Conservation (phyloP, 1,140 invertebrate species). For the Diprion similis region DNA sequence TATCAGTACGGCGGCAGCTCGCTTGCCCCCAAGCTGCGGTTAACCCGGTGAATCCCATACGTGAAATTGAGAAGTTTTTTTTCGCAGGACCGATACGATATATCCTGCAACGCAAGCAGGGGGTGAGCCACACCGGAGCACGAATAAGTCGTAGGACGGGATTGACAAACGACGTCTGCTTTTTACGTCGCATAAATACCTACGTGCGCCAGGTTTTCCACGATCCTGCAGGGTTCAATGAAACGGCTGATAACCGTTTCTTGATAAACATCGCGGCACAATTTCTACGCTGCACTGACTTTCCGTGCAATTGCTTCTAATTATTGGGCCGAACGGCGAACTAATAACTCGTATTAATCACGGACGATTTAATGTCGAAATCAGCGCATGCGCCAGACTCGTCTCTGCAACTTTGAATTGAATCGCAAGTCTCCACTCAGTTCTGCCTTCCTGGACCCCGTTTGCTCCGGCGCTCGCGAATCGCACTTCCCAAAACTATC, state of each 20-base stretch:
- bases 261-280: neutral
- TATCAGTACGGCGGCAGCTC: too few species aligned
- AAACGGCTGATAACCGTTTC: neutral
- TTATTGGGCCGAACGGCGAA: slow-evolving; percentile 59
- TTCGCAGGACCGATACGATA: too few species aligned
- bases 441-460: slow-evolving; percentile 31
- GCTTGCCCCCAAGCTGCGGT: too few species aligned
- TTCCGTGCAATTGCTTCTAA: slow-evolving; percentile 61
- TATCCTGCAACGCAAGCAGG: too few species aligned
- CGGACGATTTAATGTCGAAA: slow-evolving; percentile 54
- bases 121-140: too few species aligned
- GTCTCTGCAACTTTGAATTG: slow-evolving; percentile 59
- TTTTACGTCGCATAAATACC: neutral
- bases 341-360: slow-evolving; percentile 64
- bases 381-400: slow-evolving; percentile 44
- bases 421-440: slow-evolving; percentile 58
- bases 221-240: neutral
- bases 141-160: too few species aligned
- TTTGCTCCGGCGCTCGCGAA: neutral
- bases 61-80: too few species aligned
- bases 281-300: slow-evolving; percentile 42
- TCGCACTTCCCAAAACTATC: slow-evolving; percentile 57
- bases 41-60: too few species aligned
- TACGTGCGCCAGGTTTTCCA: neutral
- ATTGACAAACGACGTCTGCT: neutral